Base-by-base conservation (phyloP, 2,888 invertebrate species). In the Alitta virens region DNA sequence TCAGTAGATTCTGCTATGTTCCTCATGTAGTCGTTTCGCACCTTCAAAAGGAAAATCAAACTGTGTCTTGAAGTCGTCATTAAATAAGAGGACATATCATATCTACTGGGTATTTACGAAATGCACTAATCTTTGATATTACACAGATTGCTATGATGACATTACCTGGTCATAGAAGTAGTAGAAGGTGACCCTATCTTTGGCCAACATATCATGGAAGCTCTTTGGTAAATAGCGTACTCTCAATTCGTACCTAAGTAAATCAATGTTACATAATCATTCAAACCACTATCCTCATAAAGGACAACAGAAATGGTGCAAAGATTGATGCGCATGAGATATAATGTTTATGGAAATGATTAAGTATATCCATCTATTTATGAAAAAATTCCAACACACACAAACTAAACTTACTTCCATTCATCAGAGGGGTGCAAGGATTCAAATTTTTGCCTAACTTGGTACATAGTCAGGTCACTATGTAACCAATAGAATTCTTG, bases 111-210 rank as follows among this genome's bases (percentile, higher is more conserved):
- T n/a, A n/a, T n/a, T n/a, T n/a, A n/a, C n/a, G n/a, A n/a, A n/a
- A n/a, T n/a, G n/a, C n/a, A n/a, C n/a, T n/a, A n/a, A n/a, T n/a
- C n/a, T n/a, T n/a, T n/a, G n/a, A n/a, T n/a, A n/a, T n/a, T n/a
- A n/a, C n/a, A n/a, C n/a, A 33, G 33, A 33, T 7, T 33, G 12
- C 12, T 33, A 7, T 33, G 5, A 21, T 14, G 52, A 25, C 33
- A 40, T 78, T 80, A 94, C 95, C 90, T 98, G 98, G 82, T 98
- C 96, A 82, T 96, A 97, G 79, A 94, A 93, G 84, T 92, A 97
- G 81, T 91, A 90, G 85, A 97, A 97, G 65, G 96, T 97, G 75
- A 92, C 91, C 82, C 89, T 90, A 84, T 99, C 97, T 76, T 91
- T 90, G 74, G 94, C 92, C 80, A 91, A 91, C 43, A 98, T 86